These are phyloP conservation scores for Cremastinae sp. DNA, from an alignment of 2,888 invertebrate species.

Conservation along the genomic window DNA sequence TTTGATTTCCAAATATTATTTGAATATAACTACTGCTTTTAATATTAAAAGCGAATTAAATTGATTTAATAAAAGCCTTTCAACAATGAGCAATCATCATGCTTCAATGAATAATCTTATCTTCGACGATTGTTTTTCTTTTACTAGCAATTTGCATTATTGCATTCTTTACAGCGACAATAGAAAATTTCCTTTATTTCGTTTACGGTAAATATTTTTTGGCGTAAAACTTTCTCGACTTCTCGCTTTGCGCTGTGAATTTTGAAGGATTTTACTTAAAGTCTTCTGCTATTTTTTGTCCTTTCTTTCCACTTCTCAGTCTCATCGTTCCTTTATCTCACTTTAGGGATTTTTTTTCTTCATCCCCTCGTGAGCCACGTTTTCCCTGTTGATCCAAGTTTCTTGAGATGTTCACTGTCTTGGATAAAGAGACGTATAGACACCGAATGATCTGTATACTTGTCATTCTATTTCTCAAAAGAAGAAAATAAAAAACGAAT, in stretches of 20 bases:
- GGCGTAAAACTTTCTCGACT: conserved; percentile 22
- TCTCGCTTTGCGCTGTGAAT: conserved; percentile 31
- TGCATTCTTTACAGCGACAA: too few relatives aligned
- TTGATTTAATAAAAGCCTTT: too few relatives aligned
- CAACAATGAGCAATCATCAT: too few relatives aligned
- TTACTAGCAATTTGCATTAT: too few relatives aligned
- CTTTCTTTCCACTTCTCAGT: conserved; percentile 3
- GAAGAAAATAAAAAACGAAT: not conserved
- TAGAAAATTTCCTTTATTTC: conserved; percentile 21
- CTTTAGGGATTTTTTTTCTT: conserved; percentile 1
- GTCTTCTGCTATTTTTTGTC: conserved; percentile 11
- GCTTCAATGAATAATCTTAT: too few relatives aligned
- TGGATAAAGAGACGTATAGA: conserved; percentile 4
- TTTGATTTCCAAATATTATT: too few relatives aligned
- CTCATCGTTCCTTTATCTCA: conserved; percentile 9
- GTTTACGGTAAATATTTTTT: not conserved
- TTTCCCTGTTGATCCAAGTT: conserved; percentile 10
- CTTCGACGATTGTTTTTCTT: too few relatives aligned
- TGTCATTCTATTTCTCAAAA: conserved; percentile 16
- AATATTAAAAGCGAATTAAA: too few relatives aligned
- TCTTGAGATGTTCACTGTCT: not conserved
- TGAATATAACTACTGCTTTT: too few relatives aligned
- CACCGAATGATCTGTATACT: not conserved
- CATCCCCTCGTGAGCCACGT: conserved; percentile 20
- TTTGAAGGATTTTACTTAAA: conserved; percentile 47